phyloP scores from a whole-genome alignment of 2,113 vertebrate species.

The Scomber scombrus region DNA sequence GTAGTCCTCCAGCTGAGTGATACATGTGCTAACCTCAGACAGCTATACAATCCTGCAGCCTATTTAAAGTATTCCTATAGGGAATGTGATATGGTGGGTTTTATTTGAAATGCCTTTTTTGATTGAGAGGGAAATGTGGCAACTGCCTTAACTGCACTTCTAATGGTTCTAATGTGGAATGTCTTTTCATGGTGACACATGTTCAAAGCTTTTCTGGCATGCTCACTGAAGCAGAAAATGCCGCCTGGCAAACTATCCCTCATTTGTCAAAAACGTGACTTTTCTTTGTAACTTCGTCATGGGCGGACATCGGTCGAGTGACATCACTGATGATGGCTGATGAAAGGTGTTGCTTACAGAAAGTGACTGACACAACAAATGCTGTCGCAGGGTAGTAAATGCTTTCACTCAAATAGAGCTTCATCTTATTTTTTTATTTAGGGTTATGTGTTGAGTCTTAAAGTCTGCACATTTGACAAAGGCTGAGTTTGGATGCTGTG shows the following conservation, averaged over 20 bases:
- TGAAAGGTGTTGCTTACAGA: slow-evolving; percentile 22
- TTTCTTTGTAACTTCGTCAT: slow-evolving; percentile 24
- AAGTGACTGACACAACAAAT: slow-evolving; percentile 31
- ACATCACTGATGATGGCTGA: slow-evolving; percentile 10
- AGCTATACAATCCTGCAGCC: slow-evolving; percentile 51
- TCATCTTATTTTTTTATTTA: neutral
- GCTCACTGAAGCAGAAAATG: slow-evolving; percentile 61
- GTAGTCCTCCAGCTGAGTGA: slow-evolving; percentile 74
- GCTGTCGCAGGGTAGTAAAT: neutral
- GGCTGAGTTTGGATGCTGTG: slow-evolving; percentile 18
- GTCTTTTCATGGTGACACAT: slow-evolving; percentile 72
- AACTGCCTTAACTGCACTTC: slow-evolving; percentile 50
- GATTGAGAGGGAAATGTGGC: slow-evolving; percentile 56
- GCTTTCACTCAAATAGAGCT: neutral
- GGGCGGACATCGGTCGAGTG: slow-evolving; percentile 4
- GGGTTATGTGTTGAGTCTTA: neutral
- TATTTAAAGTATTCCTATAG: slow-evolving; percentile 66
- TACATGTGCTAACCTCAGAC: slow-evolving; percentile 67
- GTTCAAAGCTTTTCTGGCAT: slow-evolving; percentile 63
- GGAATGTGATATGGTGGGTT: slow-evolving; percentile 63
- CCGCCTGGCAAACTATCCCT: slow-evolving; percentile 3
- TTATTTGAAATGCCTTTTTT: slow-evolving; percentile 61
- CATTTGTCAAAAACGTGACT: slow-evolving; percentile 55
- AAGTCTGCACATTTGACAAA: slow-evolving; percentile 2
- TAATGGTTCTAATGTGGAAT: slow-evolving; percentile 58